phyloP scores from a whole-genome alignment of 2,797 vertebrate genomes.

The Megalops cyprinoides region DNA sequence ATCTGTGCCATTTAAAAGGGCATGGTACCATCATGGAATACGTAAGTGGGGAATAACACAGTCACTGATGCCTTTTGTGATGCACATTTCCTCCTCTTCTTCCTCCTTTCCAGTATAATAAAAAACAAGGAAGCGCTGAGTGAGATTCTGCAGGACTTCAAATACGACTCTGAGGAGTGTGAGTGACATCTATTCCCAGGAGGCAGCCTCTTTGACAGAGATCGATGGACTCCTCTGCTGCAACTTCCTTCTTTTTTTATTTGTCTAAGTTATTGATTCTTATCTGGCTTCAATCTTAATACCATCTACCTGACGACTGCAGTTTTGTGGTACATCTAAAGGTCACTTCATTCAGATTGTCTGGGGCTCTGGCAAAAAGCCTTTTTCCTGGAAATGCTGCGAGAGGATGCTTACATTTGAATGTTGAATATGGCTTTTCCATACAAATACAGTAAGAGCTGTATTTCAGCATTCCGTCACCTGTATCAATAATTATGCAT shows the following conservation, averaged over 20 bases:
- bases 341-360: slow-evolving; percentile 4
- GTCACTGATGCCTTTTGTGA: slow-evolving; percentile 8
- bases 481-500: slow-evolving; percentile 7
- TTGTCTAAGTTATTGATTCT: slow-evolving; percentile 56
- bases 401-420: slow-evolving; percentile 42
- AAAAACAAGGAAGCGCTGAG: slow-evolving; percentile 92
- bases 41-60: background rate
- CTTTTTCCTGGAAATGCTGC: slow-evolving; percentile 8
- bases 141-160: slow-evolving; percentile 95
- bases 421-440: slow-evolving; percentile 11
- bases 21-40: background rate
- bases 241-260: slow-evolving; percentile 44
- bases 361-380: background rate
- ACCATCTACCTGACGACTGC: background rate
- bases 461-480: background rate
- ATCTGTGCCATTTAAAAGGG: background rate
- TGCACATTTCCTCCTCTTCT: background rate
- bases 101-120: slow-evolving; percentile 80
- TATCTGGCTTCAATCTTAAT: slow-evolving; percentile 7
- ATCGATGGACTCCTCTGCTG: slow-evolving; percentile 48
- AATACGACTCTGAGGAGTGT: slow-evolving; percentile 90
- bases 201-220: slow-evolving; percentile 40
- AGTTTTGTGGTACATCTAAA: slow-evolving; percentile 3
- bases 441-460: too few species aligned
- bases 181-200: slow-evolving; percentile 66